phyloP scores from a whole-genome alignment of 2,888 invertebrate species.

The Sepioteuthis lessoniana region DNA sequence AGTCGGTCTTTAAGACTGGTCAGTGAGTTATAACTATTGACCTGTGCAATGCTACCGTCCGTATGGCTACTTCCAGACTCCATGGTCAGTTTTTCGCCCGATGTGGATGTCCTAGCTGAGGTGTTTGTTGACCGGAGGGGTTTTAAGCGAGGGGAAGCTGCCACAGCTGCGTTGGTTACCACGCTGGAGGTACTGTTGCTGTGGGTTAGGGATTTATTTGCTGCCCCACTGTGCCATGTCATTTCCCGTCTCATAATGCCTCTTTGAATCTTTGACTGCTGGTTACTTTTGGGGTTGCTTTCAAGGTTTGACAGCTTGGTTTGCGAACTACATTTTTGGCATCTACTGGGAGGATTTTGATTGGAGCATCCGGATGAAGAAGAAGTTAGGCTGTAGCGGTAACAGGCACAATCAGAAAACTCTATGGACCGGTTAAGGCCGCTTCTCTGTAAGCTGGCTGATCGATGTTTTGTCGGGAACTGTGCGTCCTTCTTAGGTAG shows the following conservation, averaged over 20 bases:
- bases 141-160: neutral
- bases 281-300: neutral
- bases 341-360: neutral
- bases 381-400: neutral
- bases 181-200: conserved; percentile 5
- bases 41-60: neutral
- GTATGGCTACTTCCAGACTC: conserved; percentile 43
- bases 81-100: neutral
- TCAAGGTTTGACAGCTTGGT: neutral
- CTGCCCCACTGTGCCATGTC: neutral
- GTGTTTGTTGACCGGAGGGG: neutral
- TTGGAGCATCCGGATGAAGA: neutral
- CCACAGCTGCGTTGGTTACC: neutral
- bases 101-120: neutral
- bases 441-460: neutral
- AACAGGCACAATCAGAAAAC: neutral
- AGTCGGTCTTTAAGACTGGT: neutral
- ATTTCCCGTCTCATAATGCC: neutral
- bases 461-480: neutral
- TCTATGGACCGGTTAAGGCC: neutral
- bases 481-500: neutral
- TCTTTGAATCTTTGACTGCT: neutral
- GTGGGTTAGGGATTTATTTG: neutral
- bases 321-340: neutral
- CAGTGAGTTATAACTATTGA: conserved; percentile 37